Percentiles rank a stretch among this genome's conserved stretches.
phyloP scores from a whole-genome alignment of 2,888 invertebrate genomes.

The Matsumyia berberina region DNA sequence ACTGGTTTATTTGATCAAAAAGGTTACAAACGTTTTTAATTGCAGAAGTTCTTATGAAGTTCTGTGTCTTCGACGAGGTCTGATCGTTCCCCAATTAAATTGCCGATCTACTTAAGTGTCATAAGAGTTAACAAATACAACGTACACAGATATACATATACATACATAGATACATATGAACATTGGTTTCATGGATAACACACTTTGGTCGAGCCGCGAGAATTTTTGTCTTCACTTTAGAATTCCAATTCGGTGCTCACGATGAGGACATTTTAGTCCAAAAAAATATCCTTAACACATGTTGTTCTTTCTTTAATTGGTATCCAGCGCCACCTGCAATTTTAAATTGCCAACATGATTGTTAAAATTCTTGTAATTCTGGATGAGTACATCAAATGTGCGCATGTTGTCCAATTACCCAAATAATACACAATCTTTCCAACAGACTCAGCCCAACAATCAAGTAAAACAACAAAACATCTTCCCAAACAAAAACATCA shows the following conservation, averaged over 20 bases:
- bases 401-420: slow-evolving; percentile 67
- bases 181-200: too few relatives aligned
- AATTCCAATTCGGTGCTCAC: background rate
- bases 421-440: slow-evolving; percentile 62
- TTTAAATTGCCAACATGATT: slow-evolving; percentile 56
- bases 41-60: too few relatives aligned
- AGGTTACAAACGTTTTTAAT: too few relatives aligned
- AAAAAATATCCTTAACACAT: slow-evolving; percentile 27
- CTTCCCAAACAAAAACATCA: slow-evolving; percentile 17
- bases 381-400: slow-evolving; percentile 47
- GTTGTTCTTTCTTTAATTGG: slow-evolving; percentile 51
- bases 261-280: slow-evolving; percentile 7
- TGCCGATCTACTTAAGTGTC: too few relatives aligned
- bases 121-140: too few relatives aligned
- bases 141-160: too few relatives aligned
- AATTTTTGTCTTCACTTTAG: too few relatives aligned
- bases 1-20: too few relatives aligned
- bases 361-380: slow-evolving; percentile 40
- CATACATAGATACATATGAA: too few relatives aligned
- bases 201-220: too few relatives aligned
- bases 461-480: slow-evolving; percentile 48
- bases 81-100: too few relatives aligned
- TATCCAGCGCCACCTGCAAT: slow-evolving; percentile 62
- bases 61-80: too few relatives aligned
- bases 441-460: slow-evolving; percentile 35